phyloP scores from a whole-genome alignment of 2,797 vertebrate species.

The Leptodactylus fallax region DNA sequence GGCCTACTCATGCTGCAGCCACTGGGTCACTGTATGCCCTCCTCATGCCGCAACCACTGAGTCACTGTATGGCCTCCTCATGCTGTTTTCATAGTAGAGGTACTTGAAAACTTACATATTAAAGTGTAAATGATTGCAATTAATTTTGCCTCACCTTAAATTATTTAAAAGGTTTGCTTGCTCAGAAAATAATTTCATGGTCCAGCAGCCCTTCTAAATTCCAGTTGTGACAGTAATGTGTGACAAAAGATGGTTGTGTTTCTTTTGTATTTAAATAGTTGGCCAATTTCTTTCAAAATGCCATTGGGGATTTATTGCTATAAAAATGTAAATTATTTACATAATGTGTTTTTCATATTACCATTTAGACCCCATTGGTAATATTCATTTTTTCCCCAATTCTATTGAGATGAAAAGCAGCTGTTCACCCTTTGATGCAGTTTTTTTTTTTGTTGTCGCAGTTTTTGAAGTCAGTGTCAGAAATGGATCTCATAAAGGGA shows the following conservation, averaged over 20 bases:
- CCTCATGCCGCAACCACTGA: too few species aligned
- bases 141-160: neutral
- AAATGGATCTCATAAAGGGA: too few species aligned
- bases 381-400: neutral
- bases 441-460: too few species aligned
- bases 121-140: neutral
- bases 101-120: neutral
- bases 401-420: neutral
- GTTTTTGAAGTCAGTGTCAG: neutral
- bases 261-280: neutral
- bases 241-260: neutral
- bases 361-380: neutral
- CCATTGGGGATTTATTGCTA: neutral
- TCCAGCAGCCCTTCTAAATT: neutral
- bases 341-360: neutral
- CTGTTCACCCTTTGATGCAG: neutral
- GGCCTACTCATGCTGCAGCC: too few species aligned
- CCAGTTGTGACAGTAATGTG: neutral
- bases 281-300: neutral
- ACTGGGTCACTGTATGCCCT: too few species aligned
- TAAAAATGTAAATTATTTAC: neutral
- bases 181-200: slow-evolving; percentile 20
- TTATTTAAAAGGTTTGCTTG: neutral
- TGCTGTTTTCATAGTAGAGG: neutral
- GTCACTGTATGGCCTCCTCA: too few species aligned